Evolutionary conservation across 1,140 invertebrate species (phyloP).

Genomic region (Lucilia cuprina): DNA sequence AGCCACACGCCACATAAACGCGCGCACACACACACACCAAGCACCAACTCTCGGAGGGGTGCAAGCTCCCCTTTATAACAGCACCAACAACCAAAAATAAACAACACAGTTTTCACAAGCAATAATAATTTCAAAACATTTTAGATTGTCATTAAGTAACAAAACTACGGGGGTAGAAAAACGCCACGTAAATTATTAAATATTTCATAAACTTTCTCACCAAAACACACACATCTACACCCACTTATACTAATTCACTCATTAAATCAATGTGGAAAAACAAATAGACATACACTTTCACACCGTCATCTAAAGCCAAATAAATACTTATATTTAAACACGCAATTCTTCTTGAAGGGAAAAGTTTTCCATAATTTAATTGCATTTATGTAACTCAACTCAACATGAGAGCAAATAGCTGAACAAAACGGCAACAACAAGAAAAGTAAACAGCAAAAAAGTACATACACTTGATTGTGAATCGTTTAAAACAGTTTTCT

Average conservation of each 20-base stretch:
- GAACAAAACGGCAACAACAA: conserved; percentile 7
- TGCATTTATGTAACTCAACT: not conserved
- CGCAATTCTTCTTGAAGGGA: not conserved
- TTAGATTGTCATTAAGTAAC: conserved; percentile 7
- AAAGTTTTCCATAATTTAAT: conserved; percentile 12
- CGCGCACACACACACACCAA: not conserved
- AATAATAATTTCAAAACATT: conserved; percentile 4
- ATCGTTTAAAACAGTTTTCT: not conserved
- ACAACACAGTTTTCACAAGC: not conserved
- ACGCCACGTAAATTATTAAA: conserved; percentile 2
- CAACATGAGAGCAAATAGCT: not conserved
- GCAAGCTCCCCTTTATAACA: not conserved
- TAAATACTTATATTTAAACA: too few species aligned
- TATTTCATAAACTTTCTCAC: not conserved
- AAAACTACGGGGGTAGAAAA: not conserved
- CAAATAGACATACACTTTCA: not conserved
- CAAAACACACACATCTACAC: not conserved
- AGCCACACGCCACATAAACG: not conserved
- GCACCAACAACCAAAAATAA: not conserved
- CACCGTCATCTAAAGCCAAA: too few species aligned
- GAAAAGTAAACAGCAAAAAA: not conserved
- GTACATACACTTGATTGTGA: not conserved
- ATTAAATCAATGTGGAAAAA: not conserved
- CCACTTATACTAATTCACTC: not conserved
- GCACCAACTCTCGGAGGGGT: not conserved